phyloP scores from a whole-genome alignment of 2,797 vertebrate genomes.

The Poeciliopsis turneri region DNA sequence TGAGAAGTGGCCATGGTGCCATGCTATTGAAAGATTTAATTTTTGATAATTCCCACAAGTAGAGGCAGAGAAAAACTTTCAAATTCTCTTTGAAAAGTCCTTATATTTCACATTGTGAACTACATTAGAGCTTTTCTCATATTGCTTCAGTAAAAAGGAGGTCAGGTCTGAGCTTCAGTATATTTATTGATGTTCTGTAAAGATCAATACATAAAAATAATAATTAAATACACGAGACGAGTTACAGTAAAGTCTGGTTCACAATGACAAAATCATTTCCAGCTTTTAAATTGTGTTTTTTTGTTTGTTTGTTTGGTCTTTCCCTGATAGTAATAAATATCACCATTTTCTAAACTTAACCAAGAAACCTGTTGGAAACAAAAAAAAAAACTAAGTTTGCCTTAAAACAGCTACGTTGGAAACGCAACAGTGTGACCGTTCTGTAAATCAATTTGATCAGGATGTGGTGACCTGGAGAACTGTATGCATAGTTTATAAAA shows the following conservation, averaged over 20 bases:
- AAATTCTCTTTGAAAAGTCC: background rate
- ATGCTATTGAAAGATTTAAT: background rate
- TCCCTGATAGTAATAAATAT: background rate
- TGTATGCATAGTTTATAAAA: background rate
- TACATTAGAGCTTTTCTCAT: background rate
- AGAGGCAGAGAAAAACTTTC: background rate
- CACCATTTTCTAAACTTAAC: no score
- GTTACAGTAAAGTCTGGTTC: background rate
- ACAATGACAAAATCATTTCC: background rate
- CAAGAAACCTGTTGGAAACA: no score
- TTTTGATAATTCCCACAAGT: background rate
- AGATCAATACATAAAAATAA: background rate
- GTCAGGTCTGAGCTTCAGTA: background rate
- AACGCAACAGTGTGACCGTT: background rate
- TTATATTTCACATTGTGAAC: background rate
- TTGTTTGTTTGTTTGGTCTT: background rate
- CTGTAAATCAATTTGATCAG: background rate
- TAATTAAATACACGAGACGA: background rate
- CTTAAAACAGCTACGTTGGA: background rate
- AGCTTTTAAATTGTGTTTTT: background rate
- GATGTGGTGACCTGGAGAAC: background rate
- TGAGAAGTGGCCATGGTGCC: background rate
- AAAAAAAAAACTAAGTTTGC: background rate
- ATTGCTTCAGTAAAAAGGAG: background rate
- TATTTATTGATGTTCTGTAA: background rate